Percentiles rank a stretch among this genome's conserved stretches.
Evolutionary conservation across 2,888 invertebrate genomes (phyloP).

Genomic region (Timandra comae): DNA sequence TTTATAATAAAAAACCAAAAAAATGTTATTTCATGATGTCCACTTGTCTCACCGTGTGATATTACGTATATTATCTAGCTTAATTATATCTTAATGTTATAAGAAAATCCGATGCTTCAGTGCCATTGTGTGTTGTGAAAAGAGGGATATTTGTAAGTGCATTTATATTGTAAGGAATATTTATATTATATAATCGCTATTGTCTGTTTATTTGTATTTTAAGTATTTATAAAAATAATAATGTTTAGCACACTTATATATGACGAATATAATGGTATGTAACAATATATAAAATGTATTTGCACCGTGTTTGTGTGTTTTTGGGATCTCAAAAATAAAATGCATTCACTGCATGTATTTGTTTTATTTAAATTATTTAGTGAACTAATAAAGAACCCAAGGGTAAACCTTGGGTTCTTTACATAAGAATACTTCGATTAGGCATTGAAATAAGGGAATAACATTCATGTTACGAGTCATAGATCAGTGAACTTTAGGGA

Average conservation of each 20-base stretch:
- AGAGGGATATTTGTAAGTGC: slow-evolving; percentile 28
- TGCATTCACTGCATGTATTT: slow-evolving; percentile 50
- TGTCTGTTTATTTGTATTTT: slow-evolving; percentile 23
- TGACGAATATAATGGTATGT: slow-evolving; percentile 25
- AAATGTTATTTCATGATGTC: slow-evolving; percentile 31
- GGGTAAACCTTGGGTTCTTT: too few relatives aligned
- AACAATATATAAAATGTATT: slow-evolving; percentile 29
- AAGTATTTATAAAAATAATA: slow-evolving; percentile 27
- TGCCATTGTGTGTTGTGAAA: slow-evolving; percentile 55
- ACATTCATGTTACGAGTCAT: too few relatives aligned
- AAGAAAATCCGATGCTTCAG: slow-evolving; percentile 62
- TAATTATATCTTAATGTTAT: slow-evolving; percentile 24
- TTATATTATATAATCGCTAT: slow-evolving; percentile 19
- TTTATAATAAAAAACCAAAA: slow-evolving; percentile 45
- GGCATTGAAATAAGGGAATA: too few relatives aligned
- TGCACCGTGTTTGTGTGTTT: slow-evolving; percentile 74
- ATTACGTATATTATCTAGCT: slow-evolving; percentile 18
- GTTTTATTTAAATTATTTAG: slow-evolving; percentile 20
- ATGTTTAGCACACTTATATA: slow-evolving; percentile 20
- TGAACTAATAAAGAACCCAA: too few relatives aligned
- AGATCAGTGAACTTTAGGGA: too few relatives aligned
- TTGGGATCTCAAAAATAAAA: slow-evolving; percentile 77
- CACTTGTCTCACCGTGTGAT: slow-evolving; percentile 43
- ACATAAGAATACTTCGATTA: too few relatives aligned
- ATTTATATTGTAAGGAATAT: slow-evolving; percentile 19